Conservation (phyloP, 2,113 vertebrate species). For the Acanthochromis polyacanthus region DNA sequence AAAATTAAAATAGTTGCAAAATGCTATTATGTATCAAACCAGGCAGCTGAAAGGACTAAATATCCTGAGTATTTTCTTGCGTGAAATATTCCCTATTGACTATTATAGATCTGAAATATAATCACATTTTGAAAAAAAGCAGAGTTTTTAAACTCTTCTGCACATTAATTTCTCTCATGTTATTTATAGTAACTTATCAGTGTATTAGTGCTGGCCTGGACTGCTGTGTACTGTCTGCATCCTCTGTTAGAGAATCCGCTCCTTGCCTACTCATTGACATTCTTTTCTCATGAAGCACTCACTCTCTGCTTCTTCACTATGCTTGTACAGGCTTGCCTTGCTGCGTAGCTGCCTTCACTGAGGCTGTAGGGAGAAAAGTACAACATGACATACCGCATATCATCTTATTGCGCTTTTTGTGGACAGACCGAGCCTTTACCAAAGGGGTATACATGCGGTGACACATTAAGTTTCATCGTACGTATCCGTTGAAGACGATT, state of each 20-base stretch:
- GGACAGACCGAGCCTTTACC: not conserved
- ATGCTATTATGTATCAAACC: not conserved
- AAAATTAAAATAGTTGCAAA: not conserved
- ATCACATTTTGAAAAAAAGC: too few relatives aligned
- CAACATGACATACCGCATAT: not conserved
- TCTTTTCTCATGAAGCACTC: slow-evolving; percentile 70
- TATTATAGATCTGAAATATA: too few relatives aligned
- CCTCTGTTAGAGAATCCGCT: slow-evolving; percentile 16
- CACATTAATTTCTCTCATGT: too few relatives aligned
- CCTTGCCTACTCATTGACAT: slow-evolving; percentile 65
- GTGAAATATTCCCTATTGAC: not conserved
- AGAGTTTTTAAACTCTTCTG: too few relatives aligned
- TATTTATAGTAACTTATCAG: not conserved
- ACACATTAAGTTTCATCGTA: not conserved
- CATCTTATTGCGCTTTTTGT: not conserved
- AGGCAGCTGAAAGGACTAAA: not conserved
- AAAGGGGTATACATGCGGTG: not conserved
- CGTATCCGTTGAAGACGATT: not conserved
- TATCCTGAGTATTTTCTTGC: not conserved
- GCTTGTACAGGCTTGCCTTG: slow-evolving; percentile 63
- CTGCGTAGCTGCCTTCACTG: slow-evolving; percentile 21
- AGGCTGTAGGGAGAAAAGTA: not conserved
- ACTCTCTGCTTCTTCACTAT: slow-evolving; percentile 12
- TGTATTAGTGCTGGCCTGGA: not conserved
- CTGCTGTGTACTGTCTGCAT: slow-evolving; percentile 25